phyloP scores from a whole-genome alignment of 1,140 invertebrate genomes.

The Amphibalanus amphitrite region DNA sequence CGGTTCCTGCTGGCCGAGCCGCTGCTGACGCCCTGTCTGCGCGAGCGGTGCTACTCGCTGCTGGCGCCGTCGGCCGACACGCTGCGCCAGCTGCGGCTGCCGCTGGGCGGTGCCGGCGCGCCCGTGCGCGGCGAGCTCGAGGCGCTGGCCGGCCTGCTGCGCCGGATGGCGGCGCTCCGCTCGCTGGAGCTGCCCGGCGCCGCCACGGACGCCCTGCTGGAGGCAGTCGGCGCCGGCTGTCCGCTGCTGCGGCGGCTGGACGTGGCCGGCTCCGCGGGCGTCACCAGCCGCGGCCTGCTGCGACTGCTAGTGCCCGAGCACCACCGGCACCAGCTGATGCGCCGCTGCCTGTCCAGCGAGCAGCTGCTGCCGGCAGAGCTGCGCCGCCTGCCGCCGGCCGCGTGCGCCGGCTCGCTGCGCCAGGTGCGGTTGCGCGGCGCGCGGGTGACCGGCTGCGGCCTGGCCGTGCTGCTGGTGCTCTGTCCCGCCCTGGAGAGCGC shows the following conservation, averaged over 20 bases:
- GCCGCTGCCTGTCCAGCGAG: background rate
- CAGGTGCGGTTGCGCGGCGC: background rate
- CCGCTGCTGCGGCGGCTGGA: background rate
- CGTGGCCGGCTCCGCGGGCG: background rate
- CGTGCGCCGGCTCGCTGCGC: background rate
- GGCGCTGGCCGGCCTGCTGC: background rate
- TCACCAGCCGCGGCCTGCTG: background rate
- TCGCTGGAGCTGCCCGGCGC: background rate
- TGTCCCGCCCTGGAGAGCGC: background rate
- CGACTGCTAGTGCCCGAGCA: background rate
- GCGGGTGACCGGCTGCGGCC: background rate
- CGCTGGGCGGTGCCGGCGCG: background rate
- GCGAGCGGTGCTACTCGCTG: background rate
- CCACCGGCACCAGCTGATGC: background rate
- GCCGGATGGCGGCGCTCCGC: background rate
- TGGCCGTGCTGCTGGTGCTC: background rate
- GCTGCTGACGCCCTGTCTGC: background rate
- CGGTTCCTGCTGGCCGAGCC: background rate
- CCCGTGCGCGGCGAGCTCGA: background rate
- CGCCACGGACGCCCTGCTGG: background rate
- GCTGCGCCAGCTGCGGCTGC: background rate
- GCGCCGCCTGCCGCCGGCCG: too few species aligned
- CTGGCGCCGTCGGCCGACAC: background rate
- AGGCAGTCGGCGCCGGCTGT: background rate
- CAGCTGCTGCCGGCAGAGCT: background rate